Evolutionary conservation across 2,113 vertebrate genomes (phyloP), one percentile per base, ranked within the genome.

Genomic region (Percina caprodes): DNA sequence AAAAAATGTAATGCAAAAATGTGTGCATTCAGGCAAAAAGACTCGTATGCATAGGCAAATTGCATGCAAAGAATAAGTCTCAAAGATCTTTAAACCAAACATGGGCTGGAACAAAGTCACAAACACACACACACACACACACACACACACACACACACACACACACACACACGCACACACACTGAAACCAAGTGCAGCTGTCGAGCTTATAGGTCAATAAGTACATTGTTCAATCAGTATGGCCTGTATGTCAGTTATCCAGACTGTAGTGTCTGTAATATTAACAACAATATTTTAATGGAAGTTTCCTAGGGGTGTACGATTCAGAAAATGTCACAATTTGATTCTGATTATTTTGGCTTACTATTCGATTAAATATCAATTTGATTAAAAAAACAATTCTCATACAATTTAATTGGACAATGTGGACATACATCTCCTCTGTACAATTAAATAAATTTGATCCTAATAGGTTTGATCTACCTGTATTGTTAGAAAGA

Each of bases 41-140:
- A 82, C 77, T 90, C 75, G 85, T 90, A 83, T 82, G 80, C 87
- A 89, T 81, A 76, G 74, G 88, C 69, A 93, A 88, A 93, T 85
- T 87, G 54, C 62, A 74, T 73, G 80, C 68, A 88, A 81, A 86
- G 77, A 46, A 30, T 84, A 45, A 16, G 55, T 59, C 23, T 23
- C 42, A 52, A 23, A 87, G 65, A 89, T 65, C 56, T 87, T 86
- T 16, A 51, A 79, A 39, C 8, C 46, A 79, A 79, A 85, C 52
- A 66, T 30, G 18, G 23, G 15, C 23, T 74, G 52, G 66, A 71
- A 77, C 39, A 81, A 78, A 86, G 61, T 74, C 39, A 33, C 63
- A 21, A 4, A 75, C 35, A 71, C 52, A 49, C 33, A 68, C 23
- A 30, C 26, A 30, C 26, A 30, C 26, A 30, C 26, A 30, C 26